Conservation (phyloP, 2,888 invertebrate genomes). For the Polydrusus pterygomalis region DNA sequence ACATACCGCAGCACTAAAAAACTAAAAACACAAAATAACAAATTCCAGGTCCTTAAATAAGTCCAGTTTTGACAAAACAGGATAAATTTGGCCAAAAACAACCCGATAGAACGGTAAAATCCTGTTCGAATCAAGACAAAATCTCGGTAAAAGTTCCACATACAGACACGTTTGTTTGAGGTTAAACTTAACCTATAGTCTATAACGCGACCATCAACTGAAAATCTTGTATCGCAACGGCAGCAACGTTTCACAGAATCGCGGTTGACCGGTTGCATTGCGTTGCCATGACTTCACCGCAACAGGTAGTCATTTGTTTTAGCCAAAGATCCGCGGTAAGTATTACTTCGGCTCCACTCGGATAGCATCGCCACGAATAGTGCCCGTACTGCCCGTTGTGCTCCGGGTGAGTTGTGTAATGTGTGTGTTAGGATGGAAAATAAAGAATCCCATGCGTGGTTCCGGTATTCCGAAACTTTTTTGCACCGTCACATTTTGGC, state of each 20-base stretch:
- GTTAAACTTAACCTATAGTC: conserved; percentile 54
- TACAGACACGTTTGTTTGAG: conserved; percentile 51
- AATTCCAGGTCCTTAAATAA: background rate
- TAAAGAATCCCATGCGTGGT: conserved; percentile 39
- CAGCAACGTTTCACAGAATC: conserved; percentile 51
- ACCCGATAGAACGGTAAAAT: conserved; percentile 43
- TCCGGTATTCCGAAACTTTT: conserved; percentile 30
- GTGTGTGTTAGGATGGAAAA: background rate
- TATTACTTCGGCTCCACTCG: conserved; percentile 39
- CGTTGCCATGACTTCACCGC: conserved; percentile 57
- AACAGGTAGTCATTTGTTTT: conserved; percentile 56
- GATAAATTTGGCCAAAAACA: conserved; percentile 23
- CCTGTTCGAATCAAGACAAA: conserved; percentile 33
- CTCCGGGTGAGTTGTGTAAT: conserved; percentile 6
- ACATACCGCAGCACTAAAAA: conserved; percentile 1
- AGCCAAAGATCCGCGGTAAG: conserved; percentile 43
- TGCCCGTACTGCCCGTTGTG: background rate
- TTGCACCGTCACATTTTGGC: conserved; percentile 20
- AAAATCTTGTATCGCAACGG: conserved; percentile 41
- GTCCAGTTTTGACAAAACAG: background rate
- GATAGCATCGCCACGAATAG: conserved; percentile 28
- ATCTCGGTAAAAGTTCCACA: conserved; percentile 43
- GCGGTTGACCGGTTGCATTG: conserved; percentile 53
- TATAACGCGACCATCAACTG: conserved; percentile 49
- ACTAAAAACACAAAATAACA: conserved; percentile 9